These are phyloP conservation scores for Artibeus lituratus DNA, from an alignment of 2,797 vertebrate genomes.

Conservation along the genomic window DNA sequence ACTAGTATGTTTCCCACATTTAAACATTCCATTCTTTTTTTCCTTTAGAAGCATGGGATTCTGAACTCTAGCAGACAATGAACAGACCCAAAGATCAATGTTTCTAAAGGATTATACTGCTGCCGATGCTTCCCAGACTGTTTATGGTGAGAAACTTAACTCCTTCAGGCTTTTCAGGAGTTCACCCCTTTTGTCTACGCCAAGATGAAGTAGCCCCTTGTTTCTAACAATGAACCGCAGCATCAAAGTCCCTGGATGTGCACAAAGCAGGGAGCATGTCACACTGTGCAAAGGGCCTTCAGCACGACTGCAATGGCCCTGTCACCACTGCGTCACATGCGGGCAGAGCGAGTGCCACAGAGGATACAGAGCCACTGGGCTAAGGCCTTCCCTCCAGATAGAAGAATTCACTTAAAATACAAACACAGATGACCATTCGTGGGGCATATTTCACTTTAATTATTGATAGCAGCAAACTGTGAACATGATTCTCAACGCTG, in stretches of 20 bases:
- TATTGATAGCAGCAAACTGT: not conserved
- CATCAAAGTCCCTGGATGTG: slow-evolving; percentile 40
- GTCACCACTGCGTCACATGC: not conserved
- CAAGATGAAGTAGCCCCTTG: slow-evolving; percentile 65
- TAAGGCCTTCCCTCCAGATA: not conserved
- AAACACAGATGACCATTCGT: not conserved
- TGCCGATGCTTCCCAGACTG: not conserved
- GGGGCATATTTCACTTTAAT: not conserved
- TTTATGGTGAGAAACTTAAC: slow-evolving; percentile 67
- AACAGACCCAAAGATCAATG: slow-evolving; percentile 3
- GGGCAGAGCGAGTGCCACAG: not conserved
- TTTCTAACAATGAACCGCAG: slow-evolving; percentile 55
- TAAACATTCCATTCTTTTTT: slow-evolving; percentile 18
- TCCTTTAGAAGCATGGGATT: slow-evolving; percentile 21
- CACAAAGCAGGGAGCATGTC: slow-evolving; percentile 55
- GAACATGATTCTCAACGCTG: not conserved
- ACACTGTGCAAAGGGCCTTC: slow-evolving; percentile 49
- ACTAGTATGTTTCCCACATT: not conserved
- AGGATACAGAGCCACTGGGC: not conserved
- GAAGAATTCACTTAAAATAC: not conserved
- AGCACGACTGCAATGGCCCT: not conserved
- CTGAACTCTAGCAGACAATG: slow-evolving; percentile 28
- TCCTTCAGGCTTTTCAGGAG: slow-evolving; percentile 51
- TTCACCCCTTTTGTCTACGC: slow-evolving; percentile 39
- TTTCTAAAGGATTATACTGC: slow-evolving; percentile 37